phyloP scores from a whole-genome alignment of 2,888 invertebrate species.

The Gisinianus flammeolus region DNA sequence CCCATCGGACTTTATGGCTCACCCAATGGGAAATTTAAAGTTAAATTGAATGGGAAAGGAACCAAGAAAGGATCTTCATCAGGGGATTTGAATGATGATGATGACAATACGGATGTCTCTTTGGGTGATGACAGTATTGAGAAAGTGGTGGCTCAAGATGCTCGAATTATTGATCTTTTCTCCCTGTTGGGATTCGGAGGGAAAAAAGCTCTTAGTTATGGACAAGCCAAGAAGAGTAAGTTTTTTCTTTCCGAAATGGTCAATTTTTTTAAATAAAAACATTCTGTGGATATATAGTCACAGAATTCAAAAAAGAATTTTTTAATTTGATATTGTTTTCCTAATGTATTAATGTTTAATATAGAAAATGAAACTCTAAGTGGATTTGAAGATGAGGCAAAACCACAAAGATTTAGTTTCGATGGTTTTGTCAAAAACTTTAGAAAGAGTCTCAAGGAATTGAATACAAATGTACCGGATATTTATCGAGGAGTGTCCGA shows the following conservation, averaged over 20 bases:
- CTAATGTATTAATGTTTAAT: not conserved
- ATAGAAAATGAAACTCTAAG: constrained; percentile 35
- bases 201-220: not conserved
- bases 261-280: too few relatives aligned
- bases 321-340: too few relatives aligned
- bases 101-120: not conserved
- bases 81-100: not conserved
- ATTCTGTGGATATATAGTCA: too few relatives aligned
- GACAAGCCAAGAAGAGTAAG: constrained; percentile 6
- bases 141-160: constrained; percentile 19
- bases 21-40: not conserved
- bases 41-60: not conserved
- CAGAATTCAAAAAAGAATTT: too few relatives aligned
- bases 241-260: constrained; percentile 4
- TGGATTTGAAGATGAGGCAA: constrained; percentile 30
- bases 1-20: not conserved
- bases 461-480: constrained; percentile 34
- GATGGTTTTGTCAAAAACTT: constrained; percentile 34
- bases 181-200: constrained; percentile 17
- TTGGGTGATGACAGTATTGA: not conserved
- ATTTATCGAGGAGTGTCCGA: constrained; percentile 36
- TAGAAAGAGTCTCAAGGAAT: constrained; percentile 30
- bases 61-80: not conserved
- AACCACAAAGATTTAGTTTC: constrained; percentile 23
- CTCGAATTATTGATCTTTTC: constrained; percentile 30